These are phyloP conservation scores for Drosophila nr. fundita DNA, from an alignment of 2,888 invertebrate genomes.

Conservation along the genomic window DNA sequence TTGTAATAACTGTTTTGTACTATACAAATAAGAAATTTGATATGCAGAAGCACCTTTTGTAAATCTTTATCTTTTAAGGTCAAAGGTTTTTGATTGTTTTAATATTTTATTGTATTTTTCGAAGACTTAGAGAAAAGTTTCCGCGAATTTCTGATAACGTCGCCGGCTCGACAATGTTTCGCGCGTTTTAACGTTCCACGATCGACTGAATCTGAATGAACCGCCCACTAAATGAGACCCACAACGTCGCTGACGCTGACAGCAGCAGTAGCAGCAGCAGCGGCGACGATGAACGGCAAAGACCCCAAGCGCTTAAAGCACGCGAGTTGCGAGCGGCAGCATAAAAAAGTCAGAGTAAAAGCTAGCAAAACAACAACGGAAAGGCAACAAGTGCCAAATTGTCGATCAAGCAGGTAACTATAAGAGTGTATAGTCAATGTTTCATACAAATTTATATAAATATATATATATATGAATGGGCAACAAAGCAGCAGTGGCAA, in stretches of 20 bases:
- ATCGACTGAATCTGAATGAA: constrained; percentile 66
- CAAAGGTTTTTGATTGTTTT: constrained; percentile 5
- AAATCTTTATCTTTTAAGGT: constrained; percentile 11
- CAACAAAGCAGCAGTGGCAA: constrained; percentile 9
- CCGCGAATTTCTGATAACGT: constrained; percentile 42
- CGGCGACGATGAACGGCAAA: constrained; percentile 43
- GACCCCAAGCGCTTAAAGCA: constrained; percentile 56
- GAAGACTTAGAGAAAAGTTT: constrained; percentile 11
- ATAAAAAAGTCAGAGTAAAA: constrained; percentile 47
- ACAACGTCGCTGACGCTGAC: constrained; percentile 22
- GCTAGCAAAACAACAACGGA: constrained; percentile 23
- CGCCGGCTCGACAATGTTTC: constrained; percentile 42
- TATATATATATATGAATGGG: constrained; percentile 24
- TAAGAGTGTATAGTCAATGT: constrained; percentile 10
- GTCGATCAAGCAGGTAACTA: constrained; percentile 63
- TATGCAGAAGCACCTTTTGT: constrained; percentile 9
- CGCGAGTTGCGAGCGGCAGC: constrained; percentile 70
- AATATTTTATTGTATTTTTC: constrained; percentile 2
- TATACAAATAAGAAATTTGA: neutral
- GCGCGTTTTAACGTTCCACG: constrained; percentile 62
- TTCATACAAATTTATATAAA: neutral
- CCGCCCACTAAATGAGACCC: constrained; percentile 60
- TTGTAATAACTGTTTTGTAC: neutral
- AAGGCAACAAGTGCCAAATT: constrained; percentile 60
- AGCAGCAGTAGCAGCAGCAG: constrained; percentile 7